Evolutionary conservation across 2,113 vertebrate genomes (phyloP), one percentile per base, ranked within the genome.

Genomic region (Catharus bicknelli): DNA sequence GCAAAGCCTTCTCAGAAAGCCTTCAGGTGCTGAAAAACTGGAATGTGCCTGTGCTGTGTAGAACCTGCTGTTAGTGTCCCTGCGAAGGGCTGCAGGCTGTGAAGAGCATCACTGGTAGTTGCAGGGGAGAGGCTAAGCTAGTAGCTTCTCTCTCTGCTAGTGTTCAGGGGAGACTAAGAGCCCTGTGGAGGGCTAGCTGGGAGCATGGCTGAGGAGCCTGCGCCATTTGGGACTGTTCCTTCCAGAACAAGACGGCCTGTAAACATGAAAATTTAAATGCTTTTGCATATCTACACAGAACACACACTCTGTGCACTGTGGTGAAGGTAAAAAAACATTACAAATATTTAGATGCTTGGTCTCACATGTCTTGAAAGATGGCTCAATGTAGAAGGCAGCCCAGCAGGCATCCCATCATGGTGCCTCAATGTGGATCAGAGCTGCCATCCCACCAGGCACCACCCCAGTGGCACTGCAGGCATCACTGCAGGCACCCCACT

Each of bases 181-280:
- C 10, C 5, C 30, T 3, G 13, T 22, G 32, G 47, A 77, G 27
- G 16, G 7, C n/a, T 77, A 38, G 19, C 27, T 85, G 42, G 50
- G 63, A 83, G 38, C 0, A 0, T 7, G 19, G 13, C 55, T 79
- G 47, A 48, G 72, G 34, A 85, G 8, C 20, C 34, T 40, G 16
- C 7, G 2, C 11, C 3, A 0, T 10, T 32, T 70, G 55, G 6
- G 6, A 42, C 25, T 0, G 0, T 50, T 66, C 7, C 38, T 86
- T 83, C 61, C 3, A 7, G 55, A 86, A 66, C 6, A 69, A 51
- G 43, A 29, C 19, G 73, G 12, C 4, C 58, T 64, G 45, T 36
- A 73, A 83, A 89, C 62, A 15, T 8, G 69, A 69, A 48, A n/a
- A 53, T 36, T 69, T 64, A 42, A 77, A 78, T 45, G 17, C 6